A percentile compares a stretch with the other conserved stretches of the same genome.
Conservation (phyloP, 1,140 invertebrate genomes). For the Hetaerina americana region DNA sequence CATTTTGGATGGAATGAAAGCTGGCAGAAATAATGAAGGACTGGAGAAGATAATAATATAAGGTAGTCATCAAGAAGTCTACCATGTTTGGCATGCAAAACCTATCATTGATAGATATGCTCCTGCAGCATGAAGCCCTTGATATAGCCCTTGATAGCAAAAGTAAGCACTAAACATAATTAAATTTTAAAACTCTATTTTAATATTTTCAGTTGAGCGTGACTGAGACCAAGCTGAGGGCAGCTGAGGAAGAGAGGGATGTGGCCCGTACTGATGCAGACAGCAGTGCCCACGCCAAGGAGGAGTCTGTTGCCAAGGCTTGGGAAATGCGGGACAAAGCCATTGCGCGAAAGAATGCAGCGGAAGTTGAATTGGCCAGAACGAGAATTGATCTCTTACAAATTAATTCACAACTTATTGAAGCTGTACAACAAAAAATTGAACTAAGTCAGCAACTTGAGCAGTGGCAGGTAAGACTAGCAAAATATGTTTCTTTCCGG, state of each 20-base stretch:
- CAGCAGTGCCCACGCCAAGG: conserved; percentile 22
- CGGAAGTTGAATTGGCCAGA: conserved; percentile 76
- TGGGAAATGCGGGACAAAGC: conserved; percentile 76
- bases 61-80: too few species aligned
- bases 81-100: too few species aligned
- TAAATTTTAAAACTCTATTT: background rate
- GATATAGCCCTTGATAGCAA: too few species aligned
- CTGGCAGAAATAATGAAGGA: too few species aligned
- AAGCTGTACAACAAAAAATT: conserved; percentile 89
- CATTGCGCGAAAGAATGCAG: conserved; percentile 69
- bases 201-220: conserved; percentile 46
- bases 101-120: too few species aligned
- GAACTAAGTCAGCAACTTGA: conserved; percentile 87
- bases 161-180: too few species aligned
- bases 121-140: too few species aligned
- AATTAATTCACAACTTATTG: conserved; percentile 84
- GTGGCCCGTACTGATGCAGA: conserved; percentile 52
- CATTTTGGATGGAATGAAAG: too few species aligned
- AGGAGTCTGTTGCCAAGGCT: conserved; percentile 69
- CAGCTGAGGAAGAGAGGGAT: conserved; percentile 68
- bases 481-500: background rate
- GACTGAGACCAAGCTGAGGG: conserved; percentile 65
- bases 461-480: conserved; percentile 73
- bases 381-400: conserved; percentile 83
- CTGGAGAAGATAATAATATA: too few species aligned